These are phyloP conservation scores for Macropis europaea DNA, from an alignment of 2,888 invertebrate species.

Conservation along the genomic window DNA sequence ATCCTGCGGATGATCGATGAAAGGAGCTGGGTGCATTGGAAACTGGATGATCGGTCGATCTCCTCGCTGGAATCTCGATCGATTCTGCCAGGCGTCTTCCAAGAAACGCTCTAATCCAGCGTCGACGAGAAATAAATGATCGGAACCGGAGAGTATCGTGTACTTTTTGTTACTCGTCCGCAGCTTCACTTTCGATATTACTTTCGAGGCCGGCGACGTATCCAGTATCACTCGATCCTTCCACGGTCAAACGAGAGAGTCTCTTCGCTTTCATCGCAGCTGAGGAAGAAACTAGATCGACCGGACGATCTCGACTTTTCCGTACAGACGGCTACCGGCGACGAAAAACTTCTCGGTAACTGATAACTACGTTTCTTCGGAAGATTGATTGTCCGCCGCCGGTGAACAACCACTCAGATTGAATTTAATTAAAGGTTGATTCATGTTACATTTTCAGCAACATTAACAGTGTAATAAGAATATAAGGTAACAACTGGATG, in stretches of 20 bases:
- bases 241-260: conserved; percentile 72
- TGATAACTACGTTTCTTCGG: no score
- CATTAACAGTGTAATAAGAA: no score
- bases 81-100: conserved; percentile 9
- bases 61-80: conserved; percentile 39
- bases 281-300: conserved; percentile 72
- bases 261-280: conserved; percentile 76
- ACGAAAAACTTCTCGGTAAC: no score
- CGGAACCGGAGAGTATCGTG: conserved; percentile 42
- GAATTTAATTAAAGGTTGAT: no score
- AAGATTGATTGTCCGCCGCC: no score
- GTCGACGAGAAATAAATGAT: conserved; percentile 53
- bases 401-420: no score
- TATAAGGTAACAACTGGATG: no score
- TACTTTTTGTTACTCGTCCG: conserved; percentile 56
- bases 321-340: no score
- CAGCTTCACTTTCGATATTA: conserved; percentile 78
- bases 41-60: conserved; percentile 15
- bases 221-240: conserved; percentile 67
- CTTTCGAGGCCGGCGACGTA: conserved; percentile 76
- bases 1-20: background rate
- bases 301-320: conserved; percentile 54
- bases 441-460: no score
- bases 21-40: background rate
- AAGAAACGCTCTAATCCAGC: conserved; percentile 30